These are phyloP conservation scores for Nomia melanderi DNA, from an alignment of 1,140 invertebrate species.

Conservation along the genomic window DNA sequence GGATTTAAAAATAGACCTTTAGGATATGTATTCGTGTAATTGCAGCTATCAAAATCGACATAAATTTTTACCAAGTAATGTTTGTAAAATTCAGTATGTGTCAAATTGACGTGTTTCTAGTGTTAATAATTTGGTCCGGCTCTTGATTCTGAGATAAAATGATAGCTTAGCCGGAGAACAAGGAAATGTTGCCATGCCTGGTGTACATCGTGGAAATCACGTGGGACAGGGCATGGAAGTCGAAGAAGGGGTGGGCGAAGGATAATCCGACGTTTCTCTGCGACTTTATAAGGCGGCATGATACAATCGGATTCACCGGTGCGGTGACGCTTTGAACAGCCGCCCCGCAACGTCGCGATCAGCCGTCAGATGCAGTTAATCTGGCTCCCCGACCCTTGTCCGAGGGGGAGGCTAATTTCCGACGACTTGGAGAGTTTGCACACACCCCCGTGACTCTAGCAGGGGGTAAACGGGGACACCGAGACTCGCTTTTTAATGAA, in stretches of 20 bases:
- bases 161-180: too few relatives aligned
- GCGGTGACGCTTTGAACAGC: neutral
- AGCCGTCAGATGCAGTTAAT: slow-evolving; percentile 21
- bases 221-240: too few relatives aligned
- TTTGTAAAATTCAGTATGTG: too few relatives aligned
- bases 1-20: too few relatives aligned
- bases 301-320: slow-evolving; percentile 8
- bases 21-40: too few relatives aligned
- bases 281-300: slow-evolving; percentile 11
- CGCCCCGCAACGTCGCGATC: neutral
- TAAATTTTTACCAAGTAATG: too few relatives aligned
- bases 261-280: slow-evolving; percentile 29
- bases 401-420: neutral
- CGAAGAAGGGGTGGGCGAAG: neutral
- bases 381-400: neutral
- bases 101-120: too few relatives aligned
- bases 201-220: too few relatives aligned
- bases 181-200: too few relatives aligned
- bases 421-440: neutral
- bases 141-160: too few relatives aligned
- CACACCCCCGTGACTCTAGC: neutral
- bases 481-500: slow-evolving; percentile 19
- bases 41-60: too few relatives aligned
- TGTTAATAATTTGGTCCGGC: too few relatives aligned
- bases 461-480: neutral